Base-by-base conservation (phyloP, 2,113 vertebrate genomes). In the Pyxicephalus adspersus region DNA sequence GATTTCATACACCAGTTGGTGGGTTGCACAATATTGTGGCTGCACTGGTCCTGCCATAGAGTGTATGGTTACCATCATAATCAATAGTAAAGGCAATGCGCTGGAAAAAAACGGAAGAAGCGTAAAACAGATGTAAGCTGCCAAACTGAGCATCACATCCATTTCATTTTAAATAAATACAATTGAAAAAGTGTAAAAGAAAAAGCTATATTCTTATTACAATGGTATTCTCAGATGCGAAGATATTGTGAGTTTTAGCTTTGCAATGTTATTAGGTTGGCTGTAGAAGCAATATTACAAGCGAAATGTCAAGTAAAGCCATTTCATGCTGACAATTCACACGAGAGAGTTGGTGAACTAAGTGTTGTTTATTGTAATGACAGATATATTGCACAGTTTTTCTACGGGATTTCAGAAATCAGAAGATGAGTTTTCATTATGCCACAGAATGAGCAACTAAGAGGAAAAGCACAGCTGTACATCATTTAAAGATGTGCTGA, bases 231-330 rank as follows among this genome's bases (percentile, higher is more conserved):
- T 77, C 31, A 76, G 71, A 65, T 65, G n/a, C 0, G 45, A 16
- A 72, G 67, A 81, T 73, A 73, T 65, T 68, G 26, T 25, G 66
- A 34, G 66, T 18, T 54, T 57, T 51, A 50, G 6, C 74, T 83
- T 86, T 74, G 51, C 19, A 81, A 7, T 82, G 64, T 75, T 86
- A 63, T 51, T 76, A 26, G 4, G 6, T 85, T 71, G 52, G 64
- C 34, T 80, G 67, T 77, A 28, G 11, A 83, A 81, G 64, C 77
- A 74, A 77, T 0, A 25, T 51, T 16, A 31, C 4, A 82, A 80
- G 29, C 71, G 70, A 80, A 73, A 83, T 76, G 67, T 83, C 74
- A 88, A 81, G 34, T 55, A 66, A 50, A 83, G 8, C 50, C 84
- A 20, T 29, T 77, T 20, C 26, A 19, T 64, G 19, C 52, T 85